A percentile compares a stretch with the other conserved stretches of the same genome.
Evolutionary conservation across 2,888 invertebrate genomes (phyloP).

Genomic region (Drosophila peninsularis): DNA sequence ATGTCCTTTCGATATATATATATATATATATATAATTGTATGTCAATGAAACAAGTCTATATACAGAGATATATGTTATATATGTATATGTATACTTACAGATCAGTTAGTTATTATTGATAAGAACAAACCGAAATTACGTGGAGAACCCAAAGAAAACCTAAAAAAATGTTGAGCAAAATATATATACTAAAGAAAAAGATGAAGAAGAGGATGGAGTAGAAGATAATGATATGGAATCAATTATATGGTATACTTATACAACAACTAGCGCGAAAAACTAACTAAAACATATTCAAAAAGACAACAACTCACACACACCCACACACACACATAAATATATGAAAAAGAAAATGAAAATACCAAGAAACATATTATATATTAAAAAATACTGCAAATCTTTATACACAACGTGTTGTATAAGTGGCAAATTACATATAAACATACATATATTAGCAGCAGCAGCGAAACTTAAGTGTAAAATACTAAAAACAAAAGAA

Average conservation of each 20-base stretch:
- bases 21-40: conserved; percentile 33
- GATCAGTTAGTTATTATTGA: conserved; percentile 46
- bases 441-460: conserved; percentile 40
- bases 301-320: conserved; percentile 5
- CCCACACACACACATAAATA: conserved; percentile 2
- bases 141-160: conserved; percentile 21
- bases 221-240: conserved; percentile 17
- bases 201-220: not conserved
- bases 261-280: conserved; percentile 34
- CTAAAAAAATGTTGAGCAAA: conserved; percentile 28
- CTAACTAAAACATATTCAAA: conserved; percentile 26
- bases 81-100: conserved; percentile 24
- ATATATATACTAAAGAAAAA: conserved; percentile 3
- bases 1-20: conserved; percentile 8
- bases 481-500: conserved; percentile 30
- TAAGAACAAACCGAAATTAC: conserved; percentile 33
- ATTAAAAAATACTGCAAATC: conserved; percentile 33
- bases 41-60: conserved; percentile 62
- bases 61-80: conserved; percentile 23
- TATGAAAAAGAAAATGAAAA: conserved; percentile 1
- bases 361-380: conserved; percentile 9
- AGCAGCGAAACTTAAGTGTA: conserved; percentile 44
- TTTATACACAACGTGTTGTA: conserved; percentile 46
- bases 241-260: conserved; percentile 37
- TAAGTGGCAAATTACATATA: conserved; percentile 42